Evolutionary conservation across 2,888 invertebrate species (phyloP).

Genomic region (Tetranychus truncatus): DNA sequence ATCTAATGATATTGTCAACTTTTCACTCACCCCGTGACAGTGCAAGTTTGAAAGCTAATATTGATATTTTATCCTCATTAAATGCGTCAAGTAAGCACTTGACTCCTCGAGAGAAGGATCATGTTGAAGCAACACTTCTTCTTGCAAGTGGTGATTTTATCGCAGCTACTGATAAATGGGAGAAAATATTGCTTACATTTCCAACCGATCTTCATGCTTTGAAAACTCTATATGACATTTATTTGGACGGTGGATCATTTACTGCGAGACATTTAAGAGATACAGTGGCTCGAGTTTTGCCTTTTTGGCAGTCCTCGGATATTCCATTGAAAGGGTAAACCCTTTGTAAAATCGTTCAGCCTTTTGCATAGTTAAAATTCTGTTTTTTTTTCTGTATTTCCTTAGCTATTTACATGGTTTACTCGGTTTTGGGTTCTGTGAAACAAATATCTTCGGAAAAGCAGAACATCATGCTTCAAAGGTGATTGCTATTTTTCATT

Average conservation of each 20-base stretch:
- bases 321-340: conserved; percentile 34
- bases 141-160: conserved; percentile 34
- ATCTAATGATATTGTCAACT: conserved; percentile 36
- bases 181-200: conserved; percentile 34
- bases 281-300: conserved; percentile 34
- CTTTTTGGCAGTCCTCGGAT: conserved; percentile 31
- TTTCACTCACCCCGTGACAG: conserved; percentile 31
- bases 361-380: background rate
- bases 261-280: conserved; percentile 33
- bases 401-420: conserved; percentile 24
- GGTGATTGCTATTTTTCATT: background rate
- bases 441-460: conserved; percentile 23
- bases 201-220: conserved; percentile 37
- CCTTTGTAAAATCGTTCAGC: background rate
- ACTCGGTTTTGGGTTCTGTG: conserved; percentile 25
- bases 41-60: conserved; percentile 29
- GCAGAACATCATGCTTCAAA: conserved; percentile 21
- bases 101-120: conserved; percentile 33
- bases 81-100: conserved; percentile 23
- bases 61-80: conserved; percentile 30
- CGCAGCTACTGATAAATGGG: conserved; percentile 34
- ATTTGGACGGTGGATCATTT: conserved; percentile 34
- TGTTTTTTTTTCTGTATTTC: background rate
- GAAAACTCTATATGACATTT: conserved; percentile 35
- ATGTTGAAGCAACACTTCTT: conserved; percentile 34